Evolutionary conservation across 2,888 invertebrate species (phyloP), one percentile per base, ranked within the genome.

Genomic region (Nomada fabriciana): DNA sequence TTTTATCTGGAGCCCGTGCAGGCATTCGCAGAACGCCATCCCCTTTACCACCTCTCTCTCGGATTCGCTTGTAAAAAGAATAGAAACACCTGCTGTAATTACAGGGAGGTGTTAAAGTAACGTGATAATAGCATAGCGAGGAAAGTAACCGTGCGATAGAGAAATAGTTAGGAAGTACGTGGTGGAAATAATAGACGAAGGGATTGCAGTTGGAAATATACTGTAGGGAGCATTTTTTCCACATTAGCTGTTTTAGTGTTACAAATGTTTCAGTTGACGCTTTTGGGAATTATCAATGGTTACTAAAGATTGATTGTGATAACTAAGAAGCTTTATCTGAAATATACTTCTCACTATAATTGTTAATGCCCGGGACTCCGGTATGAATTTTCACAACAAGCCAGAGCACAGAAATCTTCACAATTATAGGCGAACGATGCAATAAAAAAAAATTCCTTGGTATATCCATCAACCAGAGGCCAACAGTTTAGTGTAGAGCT

Each of bases 1-100:
- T 76, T 80, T 86, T 86, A 77, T 82, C 75, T 68, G n/a, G 13
- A n/a, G 42, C 61, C 69, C 75, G 74, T 50, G 84, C 72, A 61
- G 80, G 80, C 69, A 76, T 82, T 80, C 80, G 76, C 65, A 63
- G 76, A 84, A 80, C 74, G 70, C 13, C 59, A 47, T 25, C 52
- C 69, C 20, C 13, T 47, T 47, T 47, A 36, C 36, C 47, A 13
- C 47, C 13, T 47, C 47, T 15, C 47, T 4, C 13, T 47, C 47
- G 43, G 43, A 7, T 73, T 70, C 61, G 63, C n/a, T 43, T 18
- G 70, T 61, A 71, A 76, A 52, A 74, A 80, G 57, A 47, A 36
- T 7, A 36, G 74, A 70, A 57, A 67, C 50, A 29, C 15, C 59
- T 63, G 29, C 42, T 59, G 64, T 43, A 60, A 65, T 63, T 47